These are phyloP conservation scores for Thalassaphorura encarpata DNA, from an alignment of 1,140 invertebrate genomes.

Conservation along the genomic window DNA sequence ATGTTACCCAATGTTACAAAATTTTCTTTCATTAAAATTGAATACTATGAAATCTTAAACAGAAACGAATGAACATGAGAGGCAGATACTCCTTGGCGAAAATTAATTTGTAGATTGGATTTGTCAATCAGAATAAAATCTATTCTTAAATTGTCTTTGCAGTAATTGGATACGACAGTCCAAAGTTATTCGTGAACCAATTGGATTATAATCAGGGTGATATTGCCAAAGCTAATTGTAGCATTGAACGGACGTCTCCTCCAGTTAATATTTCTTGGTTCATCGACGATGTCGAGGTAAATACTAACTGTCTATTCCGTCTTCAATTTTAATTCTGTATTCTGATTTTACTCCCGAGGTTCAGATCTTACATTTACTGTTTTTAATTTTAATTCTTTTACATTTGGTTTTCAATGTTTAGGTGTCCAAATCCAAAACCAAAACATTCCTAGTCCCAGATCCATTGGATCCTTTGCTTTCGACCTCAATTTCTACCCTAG, in stretches of 20 bases:
- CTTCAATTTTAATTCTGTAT: neutral
- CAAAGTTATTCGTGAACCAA: constrained; percentile 23
- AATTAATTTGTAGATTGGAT: neutral
- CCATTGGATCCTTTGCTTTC: neutral
- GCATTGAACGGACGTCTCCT: constrained; percentile 22
- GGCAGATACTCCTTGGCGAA: neutral
- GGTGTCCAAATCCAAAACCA: neutral
- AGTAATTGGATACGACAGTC: constrained; percentile 25
- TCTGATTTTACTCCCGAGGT: neutral
- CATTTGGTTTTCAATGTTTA: neutral
- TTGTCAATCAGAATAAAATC: neutral
- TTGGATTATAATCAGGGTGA: constrained; percentile 29
- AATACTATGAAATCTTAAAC: too few relatives aligned
- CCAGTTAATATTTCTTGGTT: constrained; percentile 31
- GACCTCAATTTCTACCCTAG: constrained; percentile 5
- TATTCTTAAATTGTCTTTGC: constrained; percentile 3
- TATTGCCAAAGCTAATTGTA: constrained; percentile 25
- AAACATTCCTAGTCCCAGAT: neutral
- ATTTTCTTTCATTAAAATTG: too few relatives aligned
- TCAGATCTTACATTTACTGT: neutral
- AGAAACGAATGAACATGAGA: constrained; percentile 8
- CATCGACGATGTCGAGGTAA: constrained; percentile 29
- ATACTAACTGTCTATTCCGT: neutral
- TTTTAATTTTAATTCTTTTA: neutral
- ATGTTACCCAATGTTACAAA: too few relatives aligned